Conservation (phyloP, 1,140 invertebrate genomes). For the Drosophila subobscura region DNA sequence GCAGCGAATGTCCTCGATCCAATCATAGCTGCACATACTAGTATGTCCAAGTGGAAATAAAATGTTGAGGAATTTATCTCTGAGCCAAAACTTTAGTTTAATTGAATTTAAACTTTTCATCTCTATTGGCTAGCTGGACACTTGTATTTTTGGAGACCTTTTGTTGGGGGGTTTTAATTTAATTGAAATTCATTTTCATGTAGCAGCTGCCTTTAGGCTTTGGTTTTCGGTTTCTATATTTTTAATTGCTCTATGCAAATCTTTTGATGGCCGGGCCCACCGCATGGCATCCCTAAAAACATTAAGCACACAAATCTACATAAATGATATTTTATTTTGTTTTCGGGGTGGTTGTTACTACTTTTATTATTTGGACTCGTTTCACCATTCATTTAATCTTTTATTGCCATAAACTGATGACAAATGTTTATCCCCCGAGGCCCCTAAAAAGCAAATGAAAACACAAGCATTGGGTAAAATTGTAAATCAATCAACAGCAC, state of each 20-base stretch:
- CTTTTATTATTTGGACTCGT: slow-evolving; percentile 23
- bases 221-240: slow-evolving; percentile 11
- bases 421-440: slow-evolving; percentile 31
- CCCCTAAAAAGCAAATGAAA: slow-evolving; percentile 20
- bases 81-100: slow-evolving; percentile 27
- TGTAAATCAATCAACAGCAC: slow-evolving; percentile 46
- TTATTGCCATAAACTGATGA: slow-evolving; percentile 43
- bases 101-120: slow-evolving; percentile 42
- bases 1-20: background rate
- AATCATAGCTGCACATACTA: background rate
- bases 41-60: slow-evolving; percentile 5
- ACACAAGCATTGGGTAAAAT: slow-evolving; percentile 25
- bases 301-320: slow-evolving; percentile 13
- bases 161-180: slow-evolving; percentile 15
- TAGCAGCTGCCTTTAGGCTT: slow-evolving; percentile 9
- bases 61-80: slow-evolving; percentile 35
- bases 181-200: slow-evolving; percentile 38
- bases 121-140: background rate
- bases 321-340: slow-evolving; percentile 22
- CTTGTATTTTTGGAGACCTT: slow-evolving; percentile 32
- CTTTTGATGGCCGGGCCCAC: slow-evolving; percentile 2
- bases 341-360: slow-evolving; percentile 3
- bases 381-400: slow-evolving; percentile 38
- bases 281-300: slow-evolving; percentile 3
- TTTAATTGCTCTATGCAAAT: slow-evolving; percentile 34